These are phyloP conservation scores for Sphyrna mokarran DNA, from an alignment of 2,113 vertebrate genomes.

Conservation along the genomic window DNA sequence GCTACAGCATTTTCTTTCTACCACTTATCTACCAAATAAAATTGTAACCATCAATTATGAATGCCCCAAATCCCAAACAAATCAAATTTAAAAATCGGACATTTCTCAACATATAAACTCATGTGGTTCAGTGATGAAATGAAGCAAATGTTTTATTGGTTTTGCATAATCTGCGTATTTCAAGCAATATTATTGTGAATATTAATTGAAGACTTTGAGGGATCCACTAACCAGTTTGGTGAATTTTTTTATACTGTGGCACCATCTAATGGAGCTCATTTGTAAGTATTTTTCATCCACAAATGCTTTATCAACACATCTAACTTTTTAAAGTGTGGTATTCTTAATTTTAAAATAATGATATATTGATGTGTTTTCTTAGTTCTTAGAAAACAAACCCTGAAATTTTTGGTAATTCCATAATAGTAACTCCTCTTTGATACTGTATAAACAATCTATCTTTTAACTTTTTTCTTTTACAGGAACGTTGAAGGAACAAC, in stretches of 20 bases:
- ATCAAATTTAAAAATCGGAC: neutral
- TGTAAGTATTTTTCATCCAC: slow-evolving; percentile 4
- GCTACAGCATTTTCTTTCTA: neutral
- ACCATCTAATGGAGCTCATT: slow-evolving; percentile 1
- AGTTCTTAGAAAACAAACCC: neutral
- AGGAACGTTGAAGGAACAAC: neutral
- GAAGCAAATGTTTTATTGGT: neutral
- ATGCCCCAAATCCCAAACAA: neutral
- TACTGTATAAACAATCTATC: neutral
- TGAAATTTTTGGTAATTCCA: neutral
- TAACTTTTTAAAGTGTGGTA: neutral
- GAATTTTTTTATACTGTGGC: neutral
- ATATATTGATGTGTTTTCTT: neutral
- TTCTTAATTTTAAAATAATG: neutral
- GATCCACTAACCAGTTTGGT: neutral
- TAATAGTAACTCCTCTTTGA: neutral
- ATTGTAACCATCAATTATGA: neutral
- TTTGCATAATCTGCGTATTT: neutral
- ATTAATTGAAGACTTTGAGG: neutral
- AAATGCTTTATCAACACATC: neutral
- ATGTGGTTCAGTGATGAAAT: neutral
- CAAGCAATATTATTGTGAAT: neutral
- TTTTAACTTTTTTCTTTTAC: neutral
- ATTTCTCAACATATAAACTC: neutral
- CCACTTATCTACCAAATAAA: neutral